Conservation (phyloP, 1,140 invertebrate species). For the Brachionus angularis region DNA sequence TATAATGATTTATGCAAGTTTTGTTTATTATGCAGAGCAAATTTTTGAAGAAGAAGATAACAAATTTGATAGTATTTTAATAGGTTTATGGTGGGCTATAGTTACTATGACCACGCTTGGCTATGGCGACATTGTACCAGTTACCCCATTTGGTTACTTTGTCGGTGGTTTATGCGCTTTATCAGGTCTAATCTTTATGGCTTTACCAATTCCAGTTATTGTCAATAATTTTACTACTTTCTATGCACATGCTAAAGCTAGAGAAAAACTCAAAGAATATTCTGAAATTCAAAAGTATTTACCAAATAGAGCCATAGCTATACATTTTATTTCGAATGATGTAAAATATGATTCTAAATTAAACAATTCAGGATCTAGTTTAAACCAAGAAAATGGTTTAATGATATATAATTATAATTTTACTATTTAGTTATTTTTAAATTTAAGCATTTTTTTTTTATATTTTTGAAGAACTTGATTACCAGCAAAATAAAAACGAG, state of each 20-base stretch:
- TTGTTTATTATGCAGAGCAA: conserved; percentile 94
- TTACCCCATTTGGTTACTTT: conserved; percentile 26
- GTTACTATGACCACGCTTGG: conserved; percentile 45
- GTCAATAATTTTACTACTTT: conserved; percentile 42
- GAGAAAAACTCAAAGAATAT: conserved; percentile 34
- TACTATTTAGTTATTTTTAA: too few species aligned
- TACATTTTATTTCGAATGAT: conserved; percentile 28
- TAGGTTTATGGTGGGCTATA: conserved; percentile 42
- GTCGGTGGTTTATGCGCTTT: conserved; percentile 35
- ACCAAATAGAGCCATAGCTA: conserved; percentile 4
- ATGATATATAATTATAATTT: too few species aligned
- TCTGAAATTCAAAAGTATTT: conserved; percentile 14
- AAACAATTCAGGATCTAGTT: too few species aligned
- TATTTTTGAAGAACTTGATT: too few species aligned
- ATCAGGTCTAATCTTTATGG: conserved; percentile 37
- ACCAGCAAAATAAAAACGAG: too few species aligned
- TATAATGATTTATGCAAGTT: conserved; percentile 90
- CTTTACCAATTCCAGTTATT: conserved; percentile 44
- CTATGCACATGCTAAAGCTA: conserved; percentile 21
- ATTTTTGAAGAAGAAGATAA: conserved; percentile 44
- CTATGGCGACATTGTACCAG: conserved; percentile 44
- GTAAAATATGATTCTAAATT: too few species aligned
- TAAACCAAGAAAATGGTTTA: too few species aligned
- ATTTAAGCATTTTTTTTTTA: too few species aligned
- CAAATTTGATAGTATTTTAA: conserved; percentile 32